Evolutionary conservation across 1,140 invertebrate species (phyloP).

Genomic region (Homarus americanus): DNA sequence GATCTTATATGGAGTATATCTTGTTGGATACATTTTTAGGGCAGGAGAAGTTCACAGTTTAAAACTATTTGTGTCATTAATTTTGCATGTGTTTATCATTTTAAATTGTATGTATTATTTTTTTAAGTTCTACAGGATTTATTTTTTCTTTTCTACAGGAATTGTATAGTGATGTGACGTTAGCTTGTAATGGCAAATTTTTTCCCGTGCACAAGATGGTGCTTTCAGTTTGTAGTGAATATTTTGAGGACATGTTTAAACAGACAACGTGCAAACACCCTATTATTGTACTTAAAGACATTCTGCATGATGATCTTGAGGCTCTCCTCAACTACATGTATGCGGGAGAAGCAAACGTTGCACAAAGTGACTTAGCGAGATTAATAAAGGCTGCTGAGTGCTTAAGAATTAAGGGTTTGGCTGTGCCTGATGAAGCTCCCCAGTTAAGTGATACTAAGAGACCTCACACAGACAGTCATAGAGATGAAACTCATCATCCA

Average conservation of each 20-base stretch:
- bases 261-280: conserved; percentile 46
- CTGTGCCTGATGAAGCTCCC: conserved; percentile 33
- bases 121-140: neutral
- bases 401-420: conserved; percentile 54
- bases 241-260: conserved; percentile 59
- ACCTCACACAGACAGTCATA: conserved; percentile 6
- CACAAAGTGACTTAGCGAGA: conserved; percentile 48
- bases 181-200: conserved; percentile 50
- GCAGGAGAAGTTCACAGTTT: neutral
- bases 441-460: conserved; percentile 25
- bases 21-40: neutral
- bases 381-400: conserved; percentile 59
- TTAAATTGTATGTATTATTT: neutral
- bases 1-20: neutral
- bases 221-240: conserved; percentile 54
- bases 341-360: conserved; percentile 49
- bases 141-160: conserved; percentile 27
- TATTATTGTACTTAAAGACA: conserved; percentile 50
- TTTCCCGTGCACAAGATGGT: conserved; percentile 62
- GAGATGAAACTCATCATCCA: conserved; percentile 32
- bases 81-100: too few relatives aligned
- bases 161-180: conserved; percentile 59
- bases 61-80: too few relatives aligned
- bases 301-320: conserved; percentile 39
- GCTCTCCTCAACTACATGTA: conserved; percentile 61